Evolutionary conservation across 2,113 vertebrate species (phyloP), one percentile per base, ranked within the genome.

Genomic region (Anolis sagrei): DNA sequence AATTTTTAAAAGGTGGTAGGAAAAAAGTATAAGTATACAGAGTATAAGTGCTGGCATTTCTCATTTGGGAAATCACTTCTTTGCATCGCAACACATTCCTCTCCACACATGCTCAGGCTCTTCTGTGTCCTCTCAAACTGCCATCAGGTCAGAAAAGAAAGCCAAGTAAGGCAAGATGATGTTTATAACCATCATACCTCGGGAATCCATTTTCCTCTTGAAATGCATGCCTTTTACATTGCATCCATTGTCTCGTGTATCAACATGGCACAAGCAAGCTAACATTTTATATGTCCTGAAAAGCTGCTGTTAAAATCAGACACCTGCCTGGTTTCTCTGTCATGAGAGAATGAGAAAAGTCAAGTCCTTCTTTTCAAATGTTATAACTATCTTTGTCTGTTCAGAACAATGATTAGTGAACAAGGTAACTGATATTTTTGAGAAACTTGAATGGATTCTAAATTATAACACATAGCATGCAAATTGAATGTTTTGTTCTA

Each of bases 1-100:
- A 8, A 23, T 64, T 64, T 21, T 19, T 23, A 64, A 64, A 64
- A 1, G 16, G 61, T 23, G 25, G 61, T 21, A 18, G 25, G 16
- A 23, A 44, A 44, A 44, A 44, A 23, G 21, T n/a, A n/a, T n/a
- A 23, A 64, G 61, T n/a, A n/a, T n/a, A 4, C 25, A 64, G 61
- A 64, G 19, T 23, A 64, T 64, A 64, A 64, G 61, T 34, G 23
- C 4, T 39, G 18, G 14, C n/a, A 72, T 72, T 11, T 86, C 85
- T 89, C 51, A 79, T 90, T 92, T 90, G 77, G 88, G 90, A 92
- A 72, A 75, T 13, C 34, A 74, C 91, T 89, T 85, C 62, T 89
- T 90, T 93, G 93, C 88, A 88, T 62, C 85, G 83, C 29, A 79
- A 13, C 27, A 9, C 74, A 82, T 94, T 92, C 92, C 61, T 78